These are phyloP conservation scores for Tyto alba DNA, from an alignment of 2,113 vertebrate genomes.

Conservation along the genomic window DNA sequence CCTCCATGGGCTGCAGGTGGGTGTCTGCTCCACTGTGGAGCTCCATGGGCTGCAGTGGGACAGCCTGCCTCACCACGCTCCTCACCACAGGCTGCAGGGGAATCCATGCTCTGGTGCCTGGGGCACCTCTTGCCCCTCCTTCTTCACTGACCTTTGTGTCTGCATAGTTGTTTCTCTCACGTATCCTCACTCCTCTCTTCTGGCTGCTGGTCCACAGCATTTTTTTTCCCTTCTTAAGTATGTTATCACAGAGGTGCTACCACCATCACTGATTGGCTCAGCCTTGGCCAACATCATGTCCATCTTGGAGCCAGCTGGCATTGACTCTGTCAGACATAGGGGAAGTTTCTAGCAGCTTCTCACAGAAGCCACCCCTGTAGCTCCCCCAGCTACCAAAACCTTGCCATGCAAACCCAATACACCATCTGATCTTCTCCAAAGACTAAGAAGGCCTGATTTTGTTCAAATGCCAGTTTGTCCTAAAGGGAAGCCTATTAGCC, in stretches of 20 bases:
- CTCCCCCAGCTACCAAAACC: background rate
- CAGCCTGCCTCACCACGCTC: background rate
- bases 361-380: background rate
- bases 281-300: background rate
- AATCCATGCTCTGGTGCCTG: background rate
- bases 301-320: background rate
- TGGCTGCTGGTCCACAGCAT: background rate
- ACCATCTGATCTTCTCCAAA: background rate
- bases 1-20: too few relatives aligned
- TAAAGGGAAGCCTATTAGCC: background rate
- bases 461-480: background rate
- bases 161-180: background rate
- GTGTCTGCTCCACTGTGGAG: too few relatives aligned
- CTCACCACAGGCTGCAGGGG: rapidly evolving
- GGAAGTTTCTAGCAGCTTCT: background rate
- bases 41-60: too few relatives aligned
- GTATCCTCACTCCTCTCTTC: background rate
- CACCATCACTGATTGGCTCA: background rate
- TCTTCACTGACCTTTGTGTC: background rate
- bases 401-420: background rate
- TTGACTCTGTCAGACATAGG: background rate
- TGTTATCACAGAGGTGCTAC: background rate
- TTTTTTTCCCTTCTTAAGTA: background rate
- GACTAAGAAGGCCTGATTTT: background rate
- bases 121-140: background rate